Base-by-base conservation (phyloP, 2,888 invertebrate species). In the Bombylius major region DNA sequence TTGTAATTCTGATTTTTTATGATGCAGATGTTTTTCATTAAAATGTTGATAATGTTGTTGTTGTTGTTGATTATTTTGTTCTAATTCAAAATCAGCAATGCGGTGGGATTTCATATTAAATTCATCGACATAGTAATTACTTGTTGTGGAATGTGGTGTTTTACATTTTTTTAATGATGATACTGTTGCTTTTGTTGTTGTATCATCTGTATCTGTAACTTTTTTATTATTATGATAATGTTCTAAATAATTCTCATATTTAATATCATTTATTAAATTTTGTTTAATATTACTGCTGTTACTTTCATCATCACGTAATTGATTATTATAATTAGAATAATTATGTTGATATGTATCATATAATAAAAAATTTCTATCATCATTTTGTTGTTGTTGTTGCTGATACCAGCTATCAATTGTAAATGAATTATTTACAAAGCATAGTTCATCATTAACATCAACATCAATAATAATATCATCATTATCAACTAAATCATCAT, bases 171-270 rank as follows among this genome's bases (percentile, higher is more conserved):
- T 23, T 23, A 23, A 23, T 23, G 23, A 23, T 23, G 23, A 1
- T 23, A 3, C 23, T 23, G 23, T 23, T 23, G 23, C 3, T 23
- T 1, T 23, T 23, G 23, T 23, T 23, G 23, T 23, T 23, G 23
- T 23, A 23, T 23, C 23, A 23, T 23, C 23, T 23, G 23, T 23
- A 23, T 23, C 23, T 56, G 57, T 51, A 47, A 47, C 58, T 45
- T 62, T 63, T 51, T 64, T 63, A 34, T 64, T 60, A 1, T 64
- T 68, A 50, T 69, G 69, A 58, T 69, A 71, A 58, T 71, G 71
- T 47, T 69, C 69, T 60, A 71, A 65, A 62, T 71, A 71, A 61
- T 64, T 69, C 53, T 71, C 70, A 47, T 68, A 67, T 34, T 65
- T 66, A 13, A 62, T 60, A 54, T 51, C 48, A 51, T 53, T 52